Base-by-base conservation (phyloP, 2,797 vertebrate genomes). In the Borostomias antarcticus region DNA sequence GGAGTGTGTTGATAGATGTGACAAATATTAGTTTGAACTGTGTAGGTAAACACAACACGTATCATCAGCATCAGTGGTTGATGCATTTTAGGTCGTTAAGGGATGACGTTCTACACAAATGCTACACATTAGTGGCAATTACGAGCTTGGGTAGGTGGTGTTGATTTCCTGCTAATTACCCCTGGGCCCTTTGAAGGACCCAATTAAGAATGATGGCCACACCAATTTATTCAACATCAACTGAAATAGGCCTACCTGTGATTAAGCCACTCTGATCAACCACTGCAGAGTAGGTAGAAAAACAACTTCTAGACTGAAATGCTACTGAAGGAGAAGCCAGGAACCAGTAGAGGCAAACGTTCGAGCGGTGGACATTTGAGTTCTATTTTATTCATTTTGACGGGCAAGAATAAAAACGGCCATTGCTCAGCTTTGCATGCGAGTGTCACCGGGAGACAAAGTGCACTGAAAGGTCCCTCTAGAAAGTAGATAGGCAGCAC, bases 401-500 rank as follows among this genome's bases (percentile, higher is more conserved):
- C 53, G 57, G 65, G 30, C 53, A 21, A 68, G 75, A 45, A 48
- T 26, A 52, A 17, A n/a, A 58, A 2, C n/a, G 1, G 2, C 13
- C 56, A 19, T 33, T 37, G 11, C 37, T 15, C 21, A 45, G 37
- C 37, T 45, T n/a, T 5, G n/a, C 9, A 7, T 35, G 30, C 5
- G 64, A 40, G 72, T 85, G 80, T 86, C 81, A 82, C 78, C 72
- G 67, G 70, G 77, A 81, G 71, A 66, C 80, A 70, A 72, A 84
- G 79, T 77, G 76, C 75, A 80, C 72, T 82, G 79, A 82, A 75
- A 86, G 82, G 77, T 67, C 19, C 50, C 85, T 83, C 79, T 85
- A 82, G 79, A 87, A 56, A 81, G 60, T 66, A 82, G 88, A 90
- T 89, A 89, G 74, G 69, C 82, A 73, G 80, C 80, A 87, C 86